Conservation (phyloP, 92 coral and sea anemone species). For the Parazoanthus atlanticus region DNA sequence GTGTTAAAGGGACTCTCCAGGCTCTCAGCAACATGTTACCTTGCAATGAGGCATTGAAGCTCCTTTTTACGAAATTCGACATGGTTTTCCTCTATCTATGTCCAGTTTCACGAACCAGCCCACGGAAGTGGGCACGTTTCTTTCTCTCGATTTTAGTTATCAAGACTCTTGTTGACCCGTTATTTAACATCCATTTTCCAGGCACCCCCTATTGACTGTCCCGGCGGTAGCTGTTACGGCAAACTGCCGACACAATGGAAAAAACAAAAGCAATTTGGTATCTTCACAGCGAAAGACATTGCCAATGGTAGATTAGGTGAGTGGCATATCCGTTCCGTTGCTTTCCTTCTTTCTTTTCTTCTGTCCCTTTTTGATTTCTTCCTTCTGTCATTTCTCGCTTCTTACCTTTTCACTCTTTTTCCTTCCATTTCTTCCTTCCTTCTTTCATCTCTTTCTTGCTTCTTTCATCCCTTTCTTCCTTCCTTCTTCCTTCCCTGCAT, state of each 20-base stretch:
- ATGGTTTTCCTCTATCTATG: too few species aligned
- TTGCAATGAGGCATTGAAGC: too few species aligned
- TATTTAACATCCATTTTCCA: constrained; percentile 1
- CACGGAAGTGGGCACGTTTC: too few species aligned
- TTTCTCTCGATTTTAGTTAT: not conserved
- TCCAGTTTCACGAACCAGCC: too few species aligned
- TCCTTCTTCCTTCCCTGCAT: not conserved
- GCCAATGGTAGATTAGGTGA: constrained; percentile 68
- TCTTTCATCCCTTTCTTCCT: not conserved
- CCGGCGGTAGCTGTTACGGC: constrained; percentile 68
- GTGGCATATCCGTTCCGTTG: not conserved
- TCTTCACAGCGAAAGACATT: constrained; percentile 71
- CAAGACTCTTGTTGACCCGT: not conserved
- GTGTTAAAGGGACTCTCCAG: too few species aligned
- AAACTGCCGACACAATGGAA: constrained; percentile 43
- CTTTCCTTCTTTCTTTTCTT: not conserved
- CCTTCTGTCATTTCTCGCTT: not conserved
- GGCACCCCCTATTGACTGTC: constrained; percentile 77
- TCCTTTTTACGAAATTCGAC: too few species aligned
- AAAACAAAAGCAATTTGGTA: constrained; percentile 75
- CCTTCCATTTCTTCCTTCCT: not conserved
- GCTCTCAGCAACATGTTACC: too few species aligned
- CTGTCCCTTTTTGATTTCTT: not conserved
- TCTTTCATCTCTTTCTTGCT: not conserved
- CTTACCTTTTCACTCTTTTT: too few species aligned